Evolutionary conservation across 2,888 invertebrate genomes (phyloP), one percentile per base, ranked within the genome.

Genomic region (Subacronicta megacephala): DNA sequence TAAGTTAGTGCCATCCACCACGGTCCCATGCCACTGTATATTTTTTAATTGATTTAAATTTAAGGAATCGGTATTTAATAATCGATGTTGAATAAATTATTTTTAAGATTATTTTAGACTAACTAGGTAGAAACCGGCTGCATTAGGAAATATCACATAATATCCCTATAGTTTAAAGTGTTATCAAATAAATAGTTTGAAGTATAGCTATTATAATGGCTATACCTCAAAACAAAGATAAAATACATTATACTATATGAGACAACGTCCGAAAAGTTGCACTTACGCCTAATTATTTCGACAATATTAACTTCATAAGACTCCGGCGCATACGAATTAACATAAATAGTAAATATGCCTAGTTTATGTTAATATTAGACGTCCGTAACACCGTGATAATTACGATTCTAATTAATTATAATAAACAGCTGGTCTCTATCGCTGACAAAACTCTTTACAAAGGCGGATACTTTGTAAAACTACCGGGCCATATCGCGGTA

Each of bases 391-490:
- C 65, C 41, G 65, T 64, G 70, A 68, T 77, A 77, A 74, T 64
- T 72, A 71, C 18, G 56, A 58, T 45, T 71, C 38, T 76, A 74
- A 78, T 76, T 77, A 75, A 56, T 66, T 70, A 74, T 68, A 62
- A 55, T 54, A 72, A 69, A 64, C 60, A 73, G 62, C 50, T 46
- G 46, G 61, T 44, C 40, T 59, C 55, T 68, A 54, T 58, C 49
- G 47, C 56, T 44, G 57, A 78, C 67, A 69, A 74, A 77, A 62
- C 60, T 66, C 40, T 62, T 42, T 56, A 62, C 59, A 57, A 49
- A 61, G 50, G 41, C 62, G 57, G 40, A 46, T 59, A 56, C 59
- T 69, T 76, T 73, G 66, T 72, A 59, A 63, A 69, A 36, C 43
- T 63, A 69, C 23, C 65, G 45, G 60, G 10, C 47, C 72, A 47